These are phyloP conservation scores for Petrolisthes cinctipes DNA, from an alignment of 2,888 invertebrate genomes.

Conservation along the genomic window DNA sequence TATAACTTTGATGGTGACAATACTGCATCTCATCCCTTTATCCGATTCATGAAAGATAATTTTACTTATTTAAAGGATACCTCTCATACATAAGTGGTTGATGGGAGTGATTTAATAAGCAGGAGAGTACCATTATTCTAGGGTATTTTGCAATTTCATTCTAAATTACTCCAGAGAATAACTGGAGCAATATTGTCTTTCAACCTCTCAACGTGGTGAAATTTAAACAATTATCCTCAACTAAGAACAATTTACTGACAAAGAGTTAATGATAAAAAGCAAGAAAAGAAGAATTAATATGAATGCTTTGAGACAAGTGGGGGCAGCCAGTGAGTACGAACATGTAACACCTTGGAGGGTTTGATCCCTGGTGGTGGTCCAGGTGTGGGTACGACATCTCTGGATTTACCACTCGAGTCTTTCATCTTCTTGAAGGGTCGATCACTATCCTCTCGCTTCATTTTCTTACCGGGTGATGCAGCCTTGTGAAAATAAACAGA, in stretches of 20 bases:
- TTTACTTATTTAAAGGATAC: too few species aligned
- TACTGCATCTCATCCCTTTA: too few species aligned
- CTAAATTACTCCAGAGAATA: too few species aligned
- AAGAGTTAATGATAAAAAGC: neutral
- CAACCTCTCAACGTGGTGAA: too few species aligned
- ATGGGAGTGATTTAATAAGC: too few species aligned
- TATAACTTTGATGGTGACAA: too few species aligned
- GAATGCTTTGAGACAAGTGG: neutral
- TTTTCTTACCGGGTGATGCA: conserved; percentile 59
- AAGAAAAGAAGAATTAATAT: conserved; percentile 13
- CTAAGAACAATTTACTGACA: neutral
- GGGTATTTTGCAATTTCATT: too few species aligned
- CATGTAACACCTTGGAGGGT: conserved; percentile 33
- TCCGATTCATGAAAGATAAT: too few species aligned
- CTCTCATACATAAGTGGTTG: too few species aligned
- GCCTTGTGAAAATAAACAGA: conserved; percentile 21
- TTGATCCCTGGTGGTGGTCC: conserved; percentile 61
- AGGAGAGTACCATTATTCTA: too few species aligned
- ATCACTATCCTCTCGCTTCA: conserved; percentile 54
- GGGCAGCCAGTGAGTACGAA: neutral
- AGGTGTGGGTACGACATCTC: conserved; percentile 46
- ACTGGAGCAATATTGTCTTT: too few species aligned
- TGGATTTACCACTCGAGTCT: conserved; percentile 54
- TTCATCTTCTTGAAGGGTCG: conserved; percentile 64
- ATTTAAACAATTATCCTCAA: neutral